phyloP scores from a whole-genome alignment of 2,888 invertebrate species.

The Cistogaster globosa region DNA sequence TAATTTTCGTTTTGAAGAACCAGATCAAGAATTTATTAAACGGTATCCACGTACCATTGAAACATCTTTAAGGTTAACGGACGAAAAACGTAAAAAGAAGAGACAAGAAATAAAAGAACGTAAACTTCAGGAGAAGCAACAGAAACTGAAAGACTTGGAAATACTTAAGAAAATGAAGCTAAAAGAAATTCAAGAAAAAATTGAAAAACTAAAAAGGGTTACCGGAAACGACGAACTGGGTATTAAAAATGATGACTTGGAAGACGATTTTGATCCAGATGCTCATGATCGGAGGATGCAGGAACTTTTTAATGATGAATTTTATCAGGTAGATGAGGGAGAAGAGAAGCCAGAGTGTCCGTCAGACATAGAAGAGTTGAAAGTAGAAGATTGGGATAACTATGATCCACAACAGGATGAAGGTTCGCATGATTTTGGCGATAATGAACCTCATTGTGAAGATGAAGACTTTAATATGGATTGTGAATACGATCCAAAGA shows the following conservation, averaged over 20 bases:
- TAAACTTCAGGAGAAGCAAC: constrained; percentile 90
- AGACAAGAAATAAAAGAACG: constrained; percentile 89
- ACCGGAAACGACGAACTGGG: constrained; percentile 89
- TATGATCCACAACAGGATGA: constrained; percentile 85
- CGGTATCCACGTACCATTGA: constrained; percentile 95
- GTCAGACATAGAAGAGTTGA: constrained; percentile 86
- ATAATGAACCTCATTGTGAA: constrained; percentile 87
- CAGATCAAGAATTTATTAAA: constrained; percentile 95
- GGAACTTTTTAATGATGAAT: constrained; percentile 93
- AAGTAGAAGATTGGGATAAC: constrained; percentile 83
- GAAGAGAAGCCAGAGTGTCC: constrained; percentile 93
- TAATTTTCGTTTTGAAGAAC: constrained; percentile 98
- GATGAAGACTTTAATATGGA: constrained; percentile 95
- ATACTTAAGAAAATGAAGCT: constrained; percentile 93
- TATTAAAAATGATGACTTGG: constrained; percentile 89
- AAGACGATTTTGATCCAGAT: constrained; percentile 95
- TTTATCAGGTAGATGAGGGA: constrained; percentile 89
- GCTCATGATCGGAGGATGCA: constrained; percentile 94
- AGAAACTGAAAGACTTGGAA: constrained; percentile 93
- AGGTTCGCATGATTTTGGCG: constrained; percentile 83
- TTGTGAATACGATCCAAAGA: constrained; percentile 89
- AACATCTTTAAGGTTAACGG: constrained; percentile 90
- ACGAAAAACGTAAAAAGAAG: constrained; percentile 90
- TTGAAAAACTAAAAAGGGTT: constrained; percentile 92
- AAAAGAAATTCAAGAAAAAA: constrained; percentile 94